Percentiles rank a stretch among this genome's conserved stretches.
Conservation (phyloP, 2,113 vertebrate species). For the Triplophysa rosa region DNA sequence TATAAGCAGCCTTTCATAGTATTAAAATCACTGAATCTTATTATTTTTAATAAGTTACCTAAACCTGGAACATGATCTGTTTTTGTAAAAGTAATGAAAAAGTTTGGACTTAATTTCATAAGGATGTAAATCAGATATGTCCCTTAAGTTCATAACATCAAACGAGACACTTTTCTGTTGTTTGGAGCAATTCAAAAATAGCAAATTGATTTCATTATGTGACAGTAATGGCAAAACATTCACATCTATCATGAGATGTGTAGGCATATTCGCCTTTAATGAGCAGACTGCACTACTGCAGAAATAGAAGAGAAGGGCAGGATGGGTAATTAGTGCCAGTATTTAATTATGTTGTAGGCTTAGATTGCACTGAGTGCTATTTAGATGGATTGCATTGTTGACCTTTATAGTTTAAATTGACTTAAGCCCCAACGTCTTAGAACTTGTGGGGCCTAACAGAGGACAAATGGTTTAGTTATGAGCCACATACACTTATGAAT, state of each 20-base stretch:
- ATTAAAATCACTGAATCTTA: no score
- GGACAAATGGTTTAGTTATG: constrained; percentile 3
- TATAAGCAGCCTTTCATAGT: no score
- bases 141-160: neutral
- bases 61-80: neutral
- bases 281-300: constrained; percentile 44
- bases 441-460: constrained; percentile 6
- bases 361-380: constrained; percentile 40
- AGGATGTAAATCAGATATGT: neutral
- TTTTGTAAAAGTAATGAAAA: neutral
- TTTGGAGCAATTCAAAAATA: neutral
- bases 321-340: constrained; percentile 57
- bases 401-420: constrained; percentile 56
- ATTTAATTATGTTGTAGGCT: constrained; percentile 62
- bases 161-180: neutral
- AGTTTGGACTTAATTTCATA: neutral
- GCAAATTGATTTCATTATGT: neutral
- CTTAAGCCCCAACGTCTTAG: constrained; percentile 36
- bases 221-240: neutral
- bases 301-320: constrained; percentile 40
- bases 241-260: constrained; percentile 25
- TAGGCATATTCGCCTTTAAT: constrained; percentile 36
- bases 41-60: no score
- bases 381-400: constrained; percentile 58
- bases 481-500: neutral